Evolutionary conservation across 2,797 vertebrate species (phyloP).

Genomic region (Hippocampus kuda): DNA sequence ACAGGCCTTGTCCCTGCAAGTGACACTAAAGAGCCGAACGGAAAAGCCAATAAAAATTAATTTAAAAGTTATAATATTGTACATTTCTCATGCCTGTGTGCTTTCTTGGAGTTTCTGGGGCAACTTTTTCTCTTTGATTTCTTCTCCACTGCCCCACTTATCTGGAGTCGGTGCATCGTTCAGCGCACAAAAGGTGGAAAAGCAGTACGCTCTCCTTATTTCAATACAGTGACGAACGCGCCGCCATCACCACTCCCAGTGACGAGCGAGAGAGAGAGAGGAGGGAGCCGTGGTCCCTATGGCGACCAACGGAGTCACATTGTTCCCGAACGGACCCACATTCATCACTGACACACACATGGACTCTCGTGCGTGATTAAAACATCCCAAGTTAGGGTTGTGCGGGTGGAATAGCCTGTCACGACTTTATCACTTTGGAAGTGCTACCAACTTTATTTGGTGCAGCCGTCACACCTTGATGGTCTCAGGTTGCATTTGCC

Average conservation of each 20-base stretch:
- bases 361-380: constrained; percentile 38
- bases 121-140: constrained; percentile 12
- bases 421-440: neutral
- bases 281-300: constrained; percentile 67
- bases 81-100: constrained; percentile 4
- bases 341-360: constrained; percentile 65
- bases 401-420: neutral
- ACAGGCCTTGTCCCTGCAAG: constrained; percentile 54
- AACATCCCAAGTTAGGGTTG: neutral
- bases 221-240: constrained; percentile 63
- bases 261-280: constrained; percentile 30
- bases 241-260: constrained; percentile 65
- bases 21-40: constrained; percentile 41
- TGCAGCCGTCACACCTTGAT: constrained; percentile 38
- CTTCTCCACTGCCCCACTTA: constrained; percentile 23
- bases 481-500: constrained; percentile 49
- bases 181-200: constrained; percentile 46
- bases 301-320: constrained; percentile 71
- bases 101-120: constrained; percentile 14
- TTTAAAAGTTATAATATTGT: constrained; percentile 11
- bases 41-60: constrained; percentile 12
- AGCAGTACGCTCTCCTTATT: constrained; percentile 57
- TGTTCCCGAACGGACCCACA: constrained; percentile 72
- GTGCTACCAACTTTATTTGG: constrained; percentile 28
- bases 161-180: constrained; percentile 40